Evolutionary conservation across 1,140 invertebrate genomes (phyloP).

Genomic region (Drosophila asahinai): DNA sequence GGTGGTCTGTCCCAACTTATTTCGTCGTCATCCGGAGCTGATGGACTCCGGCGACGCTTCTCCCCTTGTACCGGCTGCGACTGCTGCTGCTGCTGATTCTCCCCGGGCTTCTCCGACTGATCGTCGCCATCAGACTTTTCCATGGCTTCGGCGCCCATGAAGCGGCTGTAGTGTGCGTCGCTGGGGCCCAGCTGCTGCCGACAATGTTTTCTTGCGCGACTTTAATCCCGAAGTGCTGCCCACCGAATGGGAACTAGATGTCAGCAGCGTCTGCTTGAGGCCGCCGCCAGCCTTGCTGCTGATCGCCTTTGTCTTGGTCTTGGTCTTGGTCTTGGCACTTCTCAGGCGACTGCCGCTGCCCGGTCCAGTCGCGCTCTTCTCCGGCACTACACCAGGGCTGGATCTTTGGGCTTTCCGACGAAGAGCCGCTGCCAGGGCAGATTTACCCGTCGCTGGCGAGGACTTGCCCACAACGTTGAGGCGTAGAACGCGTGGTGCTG

Average conservation of each 20-base stretch:
- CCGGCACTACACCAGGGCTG: not conserved
- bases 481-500: slow-evolving; percentile 10
- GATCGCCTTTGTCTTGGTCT: slow-evolving; percentile 24
- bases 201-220: slow-evolving; percentile 4
- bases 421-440: slow-evolving; percentile 7
- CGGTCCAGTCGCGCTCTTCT: not conserved
- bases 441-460: slow-evolving; percentile 24
- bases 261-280: not conserved
- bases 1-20: slow-evolving; percentile 1
- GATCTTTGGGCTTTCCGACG: slow-evolving; percentile 11
- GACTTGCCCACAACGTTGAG: slow-evolving; percentile 38
- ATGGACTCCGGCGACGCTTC: slow-evolving; percentile 34
- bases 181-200: not conserved
- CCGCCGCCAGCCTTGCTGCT: slow-evolving; percentile 13
- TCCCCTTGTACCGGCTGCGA: not conserved
- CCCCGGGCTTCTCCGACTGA: slow-evolving; percentile 22
- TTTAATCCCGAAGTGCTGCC: slow-evolving; percentile 3
- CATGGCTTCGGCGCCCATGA: slow-evolving; percentile 31
- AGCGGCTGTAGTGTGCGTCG: not conserved
- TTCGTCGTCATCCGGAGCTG: slow-evolving; percentile 3
- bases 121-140: slow-evolving; percentile 55
- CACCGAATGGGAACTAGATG: not conserved
- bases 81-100: slow-evolving; percentile 11
- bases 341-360: not conserved
- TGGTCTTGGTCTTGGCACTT: slow-evolving; percentile 17